A percentile compares a stretch with the other conserved stretches of the same genome.
Conservation (phyloP, 1,140 invertebrate species). For the Drosophila grimshawi region DNA sequence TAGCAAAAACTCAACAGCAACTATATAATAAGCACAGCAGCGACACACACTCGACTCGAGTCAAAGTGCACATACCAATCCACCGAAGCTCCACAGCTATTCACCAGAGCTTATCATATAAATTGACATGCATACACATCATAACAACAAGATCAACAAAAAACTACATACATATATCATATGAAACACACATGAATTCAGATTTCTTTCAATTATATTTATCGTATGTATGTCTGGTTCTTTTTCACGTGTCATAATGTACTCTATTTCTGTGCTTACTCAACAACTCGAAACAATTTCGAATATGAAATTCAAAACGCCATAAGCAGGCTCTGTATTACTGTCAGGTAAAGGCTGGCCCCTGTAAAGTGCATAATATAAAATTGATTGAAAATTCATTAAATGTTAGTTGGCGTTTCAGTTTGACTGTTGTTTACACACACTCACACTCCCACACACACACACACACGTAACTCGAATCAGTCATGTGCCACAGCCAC, state of each 20-base stretch:
- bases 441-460: constrained; percentile 21
- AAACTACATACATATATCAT: constrained; percentile 25
- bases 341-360: constrained; percentile 77
- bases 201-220: constrained; percentile 45
- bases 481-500: constrained; percentile 29
- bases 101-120: constrained; percentile 70
- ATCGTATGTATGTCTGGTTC: constrained; percentile 46
- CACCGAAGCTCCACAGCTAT: constrained; percentile 27
- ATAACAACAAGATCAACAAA: constrained; percentile 6
- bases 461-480: constrained; percentile 5
- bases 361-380: constrained; percentile 29
- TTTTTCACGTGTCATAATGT: constrained; percentile 61
- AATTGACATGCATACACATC: constrained; percentile 59
- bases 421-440: constrained; percentile 70
- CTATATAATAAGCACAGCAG: constrained; percentile 48
- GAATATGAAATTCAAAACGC: constrained; percentile 45
- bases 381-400: constrained; percentile 69
- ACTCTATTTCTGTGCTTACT: constrained; percentile 70
- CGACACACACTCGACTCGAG: constrained; percentile 55
- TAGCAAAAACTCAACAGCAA: constrained; percentile 46
- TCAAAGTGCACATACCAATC: constrained; percentile 50
- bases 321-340: constrained; percentile 69
- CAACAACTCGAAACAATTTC: constrained; percentile 39
- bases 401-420: constrained; percentile 78
- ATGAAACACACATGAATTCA: constrained; percentile 36